Percentiles rank a stretch among this genome's conserved stretches.
phyloP scores from a whole-genome alignment of 2,888 invertebrate species.

The Cancer borealis region DNA sequence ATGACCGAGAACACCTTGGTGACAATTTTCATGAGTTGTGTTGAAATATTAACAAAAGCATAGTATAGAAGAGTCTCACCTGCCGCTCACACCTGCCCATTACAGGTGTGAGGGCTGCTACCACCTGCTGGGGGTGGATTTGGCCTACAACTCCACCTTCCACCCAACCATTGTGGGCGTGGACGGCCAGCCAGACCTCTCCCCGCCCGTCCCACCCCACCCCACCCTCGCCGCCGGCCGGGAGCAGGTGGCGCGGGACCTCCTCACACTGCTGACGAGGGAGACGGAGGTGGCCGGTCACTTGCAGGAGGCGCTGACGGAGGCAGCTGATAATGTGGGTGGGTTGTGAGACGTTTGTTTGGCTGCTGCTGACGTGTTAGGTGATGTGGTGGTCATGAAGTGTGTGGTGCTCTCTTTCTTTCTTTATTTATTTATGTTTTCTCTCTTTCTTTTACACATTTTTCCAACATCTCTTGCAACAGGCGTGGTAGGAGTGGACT shows the following conservation, averaged over 20 bases:
- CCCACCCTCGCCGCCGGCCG: constrained; percentile 27
- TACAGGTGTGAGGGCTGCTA: constrained; percentile 79
- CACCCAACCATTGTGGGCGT: constrained; percentile 79
- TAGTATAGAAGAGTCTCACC: too few relatives aligned
- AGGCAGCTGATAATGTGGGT: constrained; percentile 63
- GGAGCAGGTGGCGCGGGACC: constrained; percentile 32
- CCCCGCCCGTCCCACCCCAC: not conserved
- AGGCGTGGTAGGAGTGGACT: constrained; percentile 78
- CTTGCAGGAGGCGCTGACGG: constrained; percentile 48
- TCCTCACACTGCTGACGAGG: constrained; percentile 48
- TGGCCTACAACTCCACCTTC: constrained; percentile 79
- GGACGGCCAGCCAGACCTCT: constrained; percentile 78
- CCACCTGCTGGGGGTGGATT: constrained; percentile 79
- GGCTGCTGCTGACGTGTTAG: too few relatives aligned
- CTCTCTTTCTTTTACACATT: too few relatives aligned
- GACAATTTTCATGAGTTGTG: too few relatives aligned
- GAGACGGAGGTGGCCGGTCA: constrained; percentile 2
- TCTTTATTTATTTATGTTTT: too few relatives aligned
- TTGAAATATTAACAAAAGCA: too few relatives aligned
- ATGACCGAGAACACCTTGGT: too few relatives aligned
- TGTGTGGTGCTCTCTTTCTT: too few relatives aligned
- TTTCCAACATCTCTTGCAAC: constrained; percentile 50
- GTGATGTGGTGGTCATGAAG: not conserved
- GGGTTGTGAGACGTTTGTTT: not conserved
- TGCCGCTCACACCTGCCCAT: too few relatives aligned